These are phyloP conservation scores for Aphaenogaster rudis DNA, from an alignment of 1,140 invertebrate genomes.

Conservation along the genomic window DNA sequence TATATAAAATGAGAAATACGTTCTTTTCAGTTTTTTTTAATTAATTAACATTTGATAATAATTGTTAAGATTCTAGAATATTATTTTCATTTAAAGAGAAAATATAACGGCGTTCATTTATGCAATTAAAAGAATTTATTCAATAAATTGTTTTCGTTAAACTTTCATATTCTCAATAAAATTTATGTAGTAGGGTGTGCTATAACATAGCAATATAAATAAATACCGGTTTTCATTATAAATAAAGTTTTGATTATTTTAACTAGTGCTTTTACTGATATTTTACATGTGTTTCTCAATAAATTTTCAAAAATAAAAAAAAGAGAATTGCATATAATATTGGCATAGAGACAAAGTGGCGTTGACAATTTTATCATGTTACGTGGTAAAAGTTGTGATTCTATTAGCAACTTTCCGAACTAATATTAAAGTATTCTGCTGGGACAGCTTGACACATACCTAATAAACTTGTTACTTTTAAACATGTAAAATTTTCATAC, in stretches of 20 bases:
- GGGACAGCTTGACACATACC: constrained; percentile 65
- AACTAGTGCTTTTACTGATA: not conserved
- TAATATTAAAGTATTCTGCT: constrained; percentile 72
- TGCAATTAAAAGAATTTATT: not conserved
- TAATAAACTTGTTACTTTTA: constrained; percentile 48
- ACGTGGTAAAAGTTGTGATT: constrained; percentile 68
- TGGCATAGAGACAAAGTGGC: constrained; percentile 37
- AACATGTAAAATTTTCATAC: constrained; percentile 38
- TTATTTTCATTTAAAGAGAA: not conserved
- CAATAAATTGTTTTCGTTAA: not conserved
- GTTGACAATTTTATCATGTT: constrained; percentile 44
- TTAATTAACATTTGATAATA: not conserved
- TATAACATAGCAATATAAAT: not conserved
- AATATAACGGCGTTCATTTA: not conserved
- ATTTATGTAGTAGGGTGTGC: not conserved
- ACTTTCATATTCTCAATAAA: not conserved
- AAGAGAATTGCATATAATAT: not conserved
- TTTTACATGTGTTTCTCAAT: not conserved
- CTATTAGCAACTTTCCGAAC: constrained; percentile 72
- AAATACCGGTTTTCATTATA: not conserved
- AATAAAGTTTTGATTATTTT: not conserved
- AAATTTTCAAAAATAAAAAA: not conserved
- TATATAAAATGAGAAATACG: not conserved
- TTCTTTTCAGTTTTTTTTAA: not conserved
- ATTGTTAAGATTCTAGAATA: not conserved